Percentiles rank a stretch among this genome's conserved stretches.
phyloP scores from a whole-genome alignment of 2,113 vertebrate genomes.

The Thunnus thynnus region DNA sequence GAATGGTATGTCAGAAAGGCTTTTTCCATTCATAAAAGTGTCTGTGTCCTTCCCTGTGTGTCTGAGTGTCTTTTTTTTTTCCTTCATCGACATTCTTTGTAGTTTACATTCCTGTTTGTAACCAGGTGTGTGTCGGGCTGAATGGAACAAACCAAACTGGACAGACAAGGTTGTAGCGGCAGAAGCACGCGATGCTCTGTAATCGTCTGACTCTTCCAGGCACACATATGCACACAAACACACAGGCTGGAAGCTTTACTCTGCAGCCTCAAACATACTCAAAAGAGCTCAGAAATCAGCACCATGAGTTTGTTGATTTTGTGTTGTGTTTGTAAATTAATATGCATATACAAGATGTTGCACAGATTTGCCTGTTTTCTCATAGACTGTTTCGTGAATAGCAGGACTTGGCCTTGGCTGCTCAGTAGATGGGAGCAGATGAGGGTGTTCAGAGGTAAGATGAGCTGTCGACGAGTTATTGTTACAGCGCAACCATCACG shows the following conservation, averaged over 20 bases:
- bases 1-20: slow-evolving; percentile 73
- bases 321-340: background rate
- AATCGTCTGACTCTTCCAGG: slow-evolving; percentile 56
- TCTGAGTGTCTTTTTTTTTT: slow-evolving; percentile 29
- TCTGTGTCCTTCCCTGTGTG: slow-evolving; percentile 36
- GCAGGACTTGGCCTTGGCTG: slow-evolving; percentile 3
- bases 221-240: slow-evolving; percentile 52
- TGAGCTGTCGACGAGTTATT: slow-evolving; percentile 77
- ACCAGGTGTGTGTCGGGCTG: slow-evolving; percentile 71
- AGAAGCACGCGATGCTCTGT: slow-evolving; percentile 68
- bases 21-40: slow-evolving; percentile 80
- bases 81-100: slow-evolving; percentile 65
- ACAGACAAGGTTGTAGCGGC: slow-evolving; percentile 72
- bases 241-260: slow-evolving; percentile 7
- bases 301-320: too few species aligned
- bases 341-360: background rate
- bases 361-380: background rate
- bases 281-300: background rate
- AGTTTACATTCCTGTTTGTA: slow-evolving; percentile 83
- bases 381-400: slow-evolving; percentile 14
- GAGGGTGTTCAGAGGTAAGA: slow-evolving; percentile 70
- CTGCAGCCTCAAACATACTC: background rate
- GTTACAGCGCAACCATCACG: slow-evolving; percentile 71
- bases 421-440: slow-evolving; percentile 28
- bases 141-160: slow-evolving; percentile 82